Evolutionary conservation across 2,888 invertebrate genomes (phyloP).

Genomic region (Hybos culiciformis): DNA sequence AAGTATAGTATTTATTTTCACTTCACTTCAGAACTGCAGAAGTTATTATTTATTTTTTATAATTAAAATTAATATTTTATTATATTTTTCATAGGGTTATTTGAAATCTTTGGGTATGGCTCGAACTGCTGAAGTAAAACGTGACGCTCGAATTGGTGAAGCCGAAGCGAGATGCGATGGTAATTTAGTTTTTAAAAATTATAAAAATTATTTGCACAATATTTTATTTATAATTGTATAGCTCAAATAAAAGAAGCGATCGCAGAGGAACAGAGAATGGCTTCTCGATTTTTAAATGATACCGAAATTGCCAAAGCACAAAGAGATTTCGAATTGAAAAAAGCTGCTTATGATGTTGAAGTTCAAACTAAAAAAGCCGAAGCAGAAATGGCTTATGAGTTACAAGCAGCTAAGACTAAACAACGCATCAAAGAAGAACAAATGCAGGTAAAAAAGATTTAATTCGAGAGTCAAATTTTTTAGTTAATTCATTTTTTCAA

Average conservation of each 20-base stretch:
- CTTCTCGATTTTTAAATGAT: slow-evolving; percentile 84
- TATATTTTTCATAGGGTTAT: slow-evolving; percentile 42
- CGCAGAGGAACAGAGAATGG: slow-evolving; percentile 94
- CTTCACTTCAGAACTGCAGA: slow-evolving; percentile 9
- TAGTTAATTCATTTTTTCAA: too few relatives aligned
- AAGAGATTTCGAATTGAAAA: slow-evolving; percentile 91
- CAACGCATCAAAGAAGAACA: slow-evolving; percentile 93
- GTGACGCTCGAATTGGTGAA: slow-evolving; percentile 93
- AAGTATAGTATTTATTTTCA: slow-evolving; percentile 1
- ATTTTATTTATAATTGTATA: too few relatives aligned
- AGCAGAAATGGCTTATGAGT: slow-evolving; percentile 83
- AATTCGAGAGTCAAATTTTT: too few relatives aligned
- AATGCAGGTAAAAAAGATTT: slow-evolving; percentile 97
- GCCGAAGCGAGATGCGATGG: slow-evolving; percentile 90
- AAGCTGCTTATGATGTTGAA: slow-evolving; percentile 93
- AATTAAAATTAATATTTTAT: slow-evolving; percentile 1
- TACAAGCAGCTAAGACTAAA: slow-evolving; percentile 91
- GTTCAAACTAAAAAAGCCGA: slow-evolving; percentile 82
- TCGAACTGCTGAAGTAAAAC: slow-evolving; percentile 84
- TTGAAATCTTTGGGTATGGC: slow-evolving; percentile 90
- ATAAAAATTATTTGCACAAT: too few relatives aligned
- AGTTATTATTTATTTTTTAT: slow-evolving; percentile 3
- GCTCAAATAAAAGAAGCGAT: slow-evolving; percentile 66
- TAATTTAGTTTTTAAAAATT: too few relatives aligned
- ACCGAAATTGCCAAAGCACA: slow-evolving; percentile 96